Base-by-base conservation (phyloP, 2,888 invertebrate species). In the Trissoscelio sp. region DNA sequence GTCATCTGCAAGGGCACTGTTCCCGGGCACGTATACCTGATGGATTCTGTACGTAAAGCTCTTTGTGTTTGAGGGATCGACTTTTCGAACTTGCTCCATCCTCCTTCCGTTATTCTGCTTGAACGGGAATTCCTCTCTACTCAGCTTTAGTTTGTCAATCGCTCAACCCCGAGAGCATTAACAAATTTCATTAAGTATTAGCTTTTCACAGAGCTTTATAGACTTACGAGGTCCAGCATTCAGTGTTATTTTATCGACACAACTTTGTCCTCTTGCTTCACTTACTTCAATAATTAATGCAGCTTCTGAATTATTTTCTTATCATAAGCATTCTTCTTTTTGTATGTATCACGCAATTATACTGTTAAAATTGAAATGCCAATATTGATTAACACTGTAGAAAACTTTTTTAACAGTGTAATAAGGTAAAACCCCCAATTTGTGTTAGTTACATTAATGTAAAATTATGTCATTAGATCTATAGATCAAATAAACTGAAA, bases 131-230 rank as follows among this genome's bases (percentile, higher is more conserved):
- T 70, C 48, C 70, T 64, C 70, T 78, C 77, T 42, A 69, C 69
- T 70, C 70, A 44, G 66, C 78, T 78, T 69, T 78, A 78, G 78
- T 78, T 78, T 78, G 78, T 78, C 78, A 78, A 78, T 70, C 70
- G 70, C 64, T 70, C 70, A 57, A 64, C 62, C 62, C 70, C 62
- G 70, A 78, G 70, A 70, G 64, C 64, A 70, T 78, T 78, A 78
- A 78, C 70, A 78, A 78, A 78, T 78, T 78, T 78, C 77, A 77
- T 77, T 77, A 77, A 77, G 77, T 69, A 62, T 77, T 69, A 77
- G 77, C 69, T 77, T 67, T 75, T 67, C 58, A 51, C 51, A 39
- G 58, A 69, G 67, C 60, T 66, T 66, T 66, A 67, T 48, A 48
- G 60, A 67, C 58, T 67, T 77, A 58, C 60, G 31, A 42, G 53